Conservation (phyloP, 2,113 vertebrate genomes). For the Cricetomys ansorgei region DNA sequence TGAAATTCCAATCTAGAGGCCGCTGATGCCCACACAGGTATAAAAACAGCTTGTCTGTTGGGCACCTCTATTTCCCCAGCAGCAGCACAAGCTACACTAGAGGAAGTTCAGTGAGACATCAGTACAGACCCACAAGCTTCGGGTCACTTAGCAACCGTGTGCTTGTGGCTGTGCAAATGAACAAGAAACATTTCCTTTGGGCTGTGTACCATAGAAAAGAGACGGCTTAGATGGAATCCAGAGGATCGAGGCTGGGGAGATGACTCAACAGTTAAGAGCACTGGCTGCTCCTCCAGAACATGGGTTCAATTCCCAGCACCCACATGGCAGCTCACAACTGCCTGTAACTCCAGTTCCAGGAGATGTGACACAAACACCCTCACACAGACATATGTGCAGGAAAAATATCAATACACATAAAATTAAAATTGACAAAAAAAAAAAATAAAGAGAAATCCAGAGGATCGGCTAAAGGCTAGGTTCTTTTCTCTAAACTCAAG, state of each 20-base stretch:
- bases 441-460: conserved; percentile 39
- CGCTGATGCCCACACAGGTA: not conserved
- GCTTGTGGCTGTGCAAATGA: not conserved
- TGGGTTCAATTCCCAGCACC: no score
- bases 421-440: no score
- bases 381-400: no score
- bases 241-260: not conserved
- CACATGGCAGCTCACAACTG: no score
- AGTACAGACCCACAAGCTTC: not conserved
- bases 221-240: not conserved
- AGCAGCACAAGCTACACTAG: not conserved
- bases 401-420: no score
- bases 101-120: conserved; percentile 19
- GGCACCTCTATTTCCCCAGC: not conserved
- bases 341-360: no score
- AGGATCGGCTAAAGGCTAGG: not conserved
- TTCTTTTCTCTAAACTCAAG: not conserved
- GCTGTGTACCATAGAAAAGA: not conserved
- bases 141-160: not conserved
- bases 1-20: not conserved
- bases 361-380: no score
- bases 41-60: not conserved
- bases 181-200: not conserved
- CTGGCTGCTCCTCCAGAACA: no score
- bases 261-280: no score